phyloP scores from a whole-genome alignment of 1,140 invertebrate genomes.

The Matsumurasca onukii region DNA sequence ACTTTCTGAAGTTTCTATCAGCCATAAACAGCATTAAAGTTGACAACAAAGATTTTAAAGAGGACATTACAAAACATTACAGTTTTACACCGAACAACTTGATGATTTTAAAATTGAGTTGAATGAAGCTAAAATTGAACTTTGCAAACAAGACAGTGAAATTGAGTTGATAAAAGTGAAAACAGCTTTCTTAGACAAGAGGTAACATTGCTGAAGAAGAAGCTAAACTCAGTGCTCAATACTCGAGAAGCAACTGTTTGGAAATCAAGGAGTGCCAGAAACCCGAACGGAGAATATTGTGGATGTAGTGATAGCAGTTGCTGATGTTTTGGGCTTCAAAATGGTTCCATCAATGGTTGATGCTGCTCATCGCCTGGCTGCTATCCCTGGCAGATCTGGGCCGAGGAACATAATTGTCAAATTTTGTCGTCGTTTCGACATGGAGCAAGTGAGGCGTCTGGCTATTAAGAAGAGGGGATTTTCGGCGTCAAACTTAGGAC shows the following conservation, averaged over 20 bases:
- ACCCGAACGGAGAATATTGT: not conserved
- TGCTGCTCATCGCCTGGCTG: constrained; percentile 1
- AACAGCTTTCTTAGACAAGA: not conserved
- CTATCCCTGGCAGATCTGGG: not conserved
- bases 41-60: not conserved
- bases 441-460: not conserved
- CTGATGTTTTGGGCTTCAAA: too few species aligned
- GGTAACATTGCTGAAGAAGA: not conserved
- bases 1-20: too few species aligned
- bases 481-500: not conserved
- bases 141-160: not conserved
- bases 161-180: not conserved
- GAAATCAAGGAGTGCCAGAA: not conserved
- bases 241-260: not conserved
- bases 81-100: not conserved
- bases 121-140: not conserved
- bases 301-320: too few species aligned
- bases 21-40: too few species aligned
- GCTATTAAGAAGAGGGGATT: constrained; percentile 1
- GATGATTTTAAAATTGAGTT: not conserved
- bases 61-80: too few species aligned
- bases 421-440: not conserved
- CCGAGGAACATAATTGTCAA: not conserved
- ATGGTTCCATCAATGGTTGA: not conserved
- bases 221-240: not conserved